Conservation (phyloP, 1,140 invertebrate genomes). For the Anastrepha obliqua region DNA sequence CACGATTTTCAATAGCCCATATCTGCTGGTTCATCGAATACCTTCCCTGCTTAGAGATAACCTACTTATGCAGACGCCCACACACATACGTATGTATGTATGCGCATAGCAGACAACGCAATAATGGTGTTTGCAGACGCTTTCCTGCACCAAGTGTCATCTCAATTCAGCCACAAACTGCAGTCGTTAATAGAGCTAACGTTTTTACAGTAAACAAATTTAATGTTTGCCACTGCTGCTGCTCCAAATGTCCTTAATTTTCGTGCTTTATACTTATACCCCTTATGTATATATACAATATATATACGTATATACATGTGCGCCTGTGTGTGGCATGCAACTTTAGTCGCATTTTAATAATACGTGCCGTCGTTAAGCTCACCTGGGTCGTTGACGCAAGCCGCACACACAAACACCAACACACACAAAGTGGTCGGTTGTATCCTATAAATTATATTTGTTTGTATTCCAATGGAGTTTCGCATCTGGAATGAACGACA, state of each 20-base stretch:
- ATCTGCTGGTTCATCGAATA: not conserved
- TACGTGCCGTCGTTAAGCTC: constrained; percentile 29
- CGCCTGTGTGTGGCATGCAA: not conserved
- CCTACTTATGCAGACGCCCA: constrained; percentile 18
- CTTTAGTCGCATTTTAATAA: constrained; percentile 27
- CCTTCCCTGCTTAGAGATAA: not conserved
- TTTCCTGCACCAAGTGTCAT: not conserved
- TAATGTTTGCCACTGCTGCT: not conserved
- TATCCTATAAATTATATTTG: not conserved
- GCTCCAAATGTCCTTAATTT: constrained; percentile 12
- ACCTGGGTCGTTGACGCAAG: not conserved
- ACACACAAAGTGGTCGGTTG: not conserved
- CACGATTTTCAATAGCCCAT: constrained; percentile 12
- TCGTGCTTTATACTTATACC: not conserved
- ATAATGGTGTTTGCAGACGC: constrained; percentile 15
- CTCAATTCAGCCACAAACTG: not conserved
- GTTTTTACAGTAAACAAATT: constrained; percentile 47
- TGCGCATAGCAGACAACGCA: not conserved
- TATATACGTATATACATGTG: not conserved
- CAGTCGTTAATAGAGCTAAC: not conserved
- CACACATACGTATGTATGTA: not conserved
- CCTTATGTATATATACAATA: not conserved
- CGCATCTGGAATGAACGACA: constrained; percentile 28
- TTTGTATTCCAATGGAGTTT: constrained; percentile 19
- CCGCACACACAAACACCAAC: not conserved